Evolutionary conservation across 2,113 vertebrate genomes (phyloP).

Genomic region (Cinclus cinclus): DNA sequence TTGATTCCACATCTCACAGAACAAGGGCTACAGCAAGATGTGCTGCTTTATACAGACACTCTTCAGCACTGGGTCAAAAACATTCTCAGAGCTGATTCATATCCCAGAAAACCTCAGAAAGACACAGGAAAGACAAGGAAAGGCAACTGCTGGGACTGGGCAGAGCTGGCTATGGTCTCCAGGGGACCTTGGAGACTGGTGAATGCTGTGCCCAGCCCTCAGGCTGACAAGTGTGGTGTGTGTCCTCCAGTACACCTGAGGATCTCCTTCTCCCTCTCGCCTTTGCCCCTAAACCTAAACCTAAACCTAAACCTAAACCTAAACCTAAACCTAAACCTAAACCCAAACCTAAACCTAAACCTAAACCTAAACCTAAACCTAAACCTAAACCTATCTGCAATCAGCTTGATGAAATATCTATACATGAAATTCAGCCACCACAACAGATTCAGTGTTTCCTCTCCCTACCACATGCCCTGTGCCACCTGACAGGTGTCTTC

Average conservation of each 20-base stretch:
- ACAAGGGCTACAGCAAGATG: background rate
- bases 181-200: background rate
- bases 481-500: background rate
- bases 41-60: background rate
- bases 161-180: background rate
- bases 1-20: background rate
- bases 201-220: background rate
- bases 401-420: background rate
- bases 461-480: background rate
- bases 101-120: background rate
- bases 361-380: background rate
- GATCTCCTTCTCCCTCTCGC: background rate
- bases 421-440: background rate
- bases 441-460: background rate
- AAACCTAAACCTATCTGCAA: background rate
- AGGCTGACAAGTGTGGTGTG: background rate
- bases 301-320: background rate
- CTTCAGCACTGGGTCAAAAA: background rate
- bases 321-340: background rate
- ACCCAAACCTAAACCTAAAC: background rate
- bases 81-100: background rate
- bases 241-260: fast-evolving
- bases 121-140: background rate
- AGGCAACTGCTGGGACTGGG: background rate
- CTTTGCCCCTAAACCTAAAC: background rate